phyloP scores from a whole-genome alignment of 2,888 invertebrate species.

The Catocala fraxini region DNA sequence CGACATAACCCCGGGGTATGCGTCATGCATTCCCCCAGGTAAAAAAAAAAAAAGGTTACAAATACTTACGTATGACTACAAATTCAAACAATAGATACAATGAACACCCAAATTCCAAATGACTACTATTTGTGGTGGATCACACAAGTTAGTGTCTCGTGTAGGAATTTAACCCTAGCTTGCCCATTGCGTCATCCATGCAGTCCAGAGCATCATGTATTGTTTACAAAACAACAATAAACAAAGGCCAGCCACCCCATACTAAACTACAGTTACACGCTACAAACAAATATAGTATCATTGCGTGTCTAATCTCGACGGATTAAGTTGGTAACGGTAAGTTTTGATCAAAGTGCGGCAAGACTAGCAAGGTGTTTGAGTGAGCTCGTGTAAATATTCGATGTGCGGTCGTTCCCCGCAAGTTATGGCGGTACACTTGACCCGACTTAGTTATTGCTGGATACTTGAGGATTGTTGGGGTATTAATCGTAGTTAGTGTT shows the following conservation, averaged over 20 bases:
- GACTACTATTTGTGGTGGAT: too few species aligned
- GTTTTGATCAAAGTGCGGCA: conserved; percentile 53
- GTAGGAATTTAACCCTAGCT: too few species aligned
- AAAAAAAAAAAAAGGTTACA: too few species aligned
- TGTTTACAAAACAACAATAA: background rate
- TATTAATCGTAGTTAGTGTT: conserved; percentile 49
- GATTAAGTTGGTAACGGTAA: conserved; percentile 37
- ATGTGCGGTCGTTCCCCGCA: conserved; percentile 60
- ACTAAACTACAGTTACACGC: background rate
- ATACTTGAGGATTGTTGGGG: conserved; percentile 45
- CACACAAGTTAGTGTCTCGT: too few species aligned
- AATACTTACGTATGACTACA: too few species aligned
- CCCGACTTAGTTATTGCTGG: conserved; percentile 52
- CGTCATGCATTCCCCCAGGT: too few species aligned
- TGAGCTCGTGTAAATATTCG: conserved; percentile 65
- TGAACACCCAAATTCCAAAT: too few species aligned
- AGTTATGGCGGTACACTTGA: conserved; percentile 61
- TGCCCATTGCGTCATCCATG: too few species aligned
- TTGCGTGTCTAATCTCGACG: conserved; percentile 21
- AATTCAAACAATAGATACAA: too few species aligned
- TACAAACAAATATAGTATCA: background rate
- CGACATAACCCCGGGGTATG: too few species aligned
- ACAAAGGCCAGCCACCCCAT: background rate
- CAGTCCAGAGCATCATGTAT: too few species aligned
- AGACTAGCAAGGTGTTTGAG: conserved; percentile 38